These are phyloP conservation scores for Proteles cristata DNA, from an alignment of 2,113 vertebrate genomes.

Conservation along the genomic window DNA sequence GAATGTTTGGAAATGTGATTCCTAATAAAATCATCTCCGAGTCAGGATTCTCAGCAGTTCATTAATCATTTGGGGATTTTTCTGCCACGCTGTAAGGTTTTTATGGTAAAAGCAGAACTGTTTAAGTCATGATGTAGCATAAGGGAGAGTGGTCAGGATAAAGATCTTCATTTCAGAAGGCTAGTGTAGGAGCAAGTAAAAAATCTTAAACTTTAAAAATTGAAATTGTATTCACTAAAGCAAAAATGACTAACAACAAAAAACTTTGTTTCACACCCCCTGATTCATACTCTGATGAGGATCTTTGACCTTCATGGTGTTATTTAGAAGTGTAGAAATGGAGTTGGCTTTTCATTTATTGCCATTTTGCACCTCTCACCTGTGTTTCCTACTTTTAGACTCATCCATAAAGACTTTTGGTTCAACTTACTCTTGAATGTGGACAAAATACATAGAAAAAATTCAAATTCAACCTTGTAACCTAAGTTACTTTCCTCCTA, in stretches of 20 bases:
- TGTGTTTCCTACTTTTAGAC: background rate
- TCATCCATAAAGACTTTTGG: background rate
- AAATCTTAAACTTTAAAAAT: background rate
- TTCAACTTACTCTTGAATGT: background rate
- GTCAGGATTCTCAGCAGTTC: slow-evolving; percentile 71
- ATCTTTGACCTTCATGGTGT: background rate
- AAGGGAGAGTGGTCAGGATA: background rate
- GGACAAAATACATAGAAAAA: background rate
- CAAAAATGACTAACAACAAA: slow-evolving; percentile 1
- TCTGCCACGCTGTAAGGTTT: slow-evolving; percentile 8
- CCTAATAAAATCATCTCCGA: slow-evolving; percentile 60
- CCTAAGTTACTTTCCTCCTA: background rate
- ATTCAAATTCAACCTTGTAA: background rate
- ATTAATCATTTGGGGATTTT: slow-evolving; percentile 76
- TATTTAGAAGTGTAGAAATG: slow-evolving; percentile 8
- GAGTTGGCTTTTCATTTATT: slow-evolving; percentile 41
- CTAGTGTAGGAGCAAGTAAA: slow-evolving; percentile 31
- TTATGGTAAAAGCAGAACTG: slow-evolving; percentile 67
- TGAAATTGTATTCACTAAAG: slow-evolving; percentile 23
- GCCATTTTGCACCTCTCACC: background rate
- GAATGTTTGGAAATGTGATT: slow-evolving; percentile 67
- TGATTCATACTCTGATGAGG: background rate
- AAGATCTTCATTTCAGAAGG: slow-evolving; percentile 31
- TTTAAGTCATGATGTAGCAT: background rate
- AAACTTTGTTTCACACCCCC: background rate